Evolutionary conservation across 2,113 vertebrate genomes (phyloP).

Genomic region (Archilochus colubris): DNA sequence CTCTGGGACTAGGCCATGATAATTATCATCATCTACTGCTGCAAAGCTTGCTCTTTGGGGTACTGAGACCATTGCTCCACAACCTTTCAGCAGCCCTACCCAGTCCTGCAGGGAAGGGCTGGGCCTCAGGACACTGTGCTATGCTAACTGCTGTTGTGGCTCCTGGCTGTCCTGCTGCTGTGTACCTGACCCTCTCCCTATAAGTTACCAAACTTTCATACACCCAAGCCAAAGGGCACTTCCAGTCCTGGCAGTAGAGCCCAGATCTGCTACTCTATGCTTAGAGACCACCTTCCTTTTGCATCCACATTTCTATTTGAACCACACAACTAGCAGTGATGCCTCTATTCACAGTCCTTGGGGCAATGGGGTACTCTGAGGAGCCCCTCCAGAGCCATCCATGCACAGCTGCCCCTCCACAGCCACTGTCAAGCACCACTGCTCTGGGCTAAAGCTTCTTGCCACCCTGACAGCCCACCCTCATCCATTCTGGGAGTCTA

Average conservation of each 20-base stretch:
- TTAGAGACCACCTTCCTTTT: fast-evolving
- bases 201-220: neutral
- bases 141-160: no score
- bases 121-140: fast-evolving
- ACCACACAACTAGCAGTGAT: fast-evolving
- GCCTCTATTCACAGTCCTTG: fast-evolving
- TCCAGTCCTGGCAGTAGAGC: neutral
- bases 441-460: fast-evolving
- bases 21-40: neutral
- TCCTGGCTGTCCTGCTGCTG: fast-evolving
- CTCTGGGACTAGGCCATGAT: neutral
- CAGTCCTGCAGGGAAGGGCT: neutral
- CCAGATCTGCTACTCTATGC: neutral
- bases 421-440: fast-evolving
- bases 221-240: neutral
- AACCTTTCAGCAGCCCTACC: neutral
- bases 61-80: neutral
- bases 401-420: neutral
- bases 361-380: fast-evolving
- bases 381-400: no score
- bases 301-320: fast-evolving
- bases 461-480: fast-evolving
- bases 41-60: neutral
- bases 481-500: fast-evolving
- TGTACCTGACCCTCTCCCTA: neutral